Evolutionary conservation across 30 jellyfish, hydroid and myxozoan species (phyloP), one percentile per base, ranked within the genome.

Genomic region (Aurelia sp.): DNA sequence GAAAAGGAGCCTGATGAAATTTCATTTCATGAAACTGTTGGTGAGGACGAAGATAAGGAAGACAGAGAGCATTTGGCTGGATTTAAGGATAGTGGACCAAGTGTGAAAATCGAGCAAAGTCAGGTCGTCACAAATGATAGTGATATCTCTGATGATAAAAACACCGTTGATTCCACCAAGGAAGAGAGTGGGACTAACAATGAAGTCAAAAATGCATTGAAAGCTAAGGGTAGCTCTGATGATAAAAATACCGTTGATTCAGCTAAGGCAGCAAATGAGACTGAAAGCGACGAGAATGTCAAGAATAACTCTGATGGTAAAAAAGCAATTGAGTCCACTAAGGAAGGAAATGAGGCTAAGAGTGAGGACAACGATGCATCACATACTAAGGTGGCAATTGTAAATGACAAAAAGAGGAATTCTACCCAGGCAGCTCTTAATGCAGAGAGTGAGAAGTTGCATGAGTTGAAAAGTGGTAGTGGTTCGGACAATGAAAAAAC

Each of bases 1-100:
- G 89, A 62, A 15, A 63, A 78, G 37, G 44, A 73, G 27, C 89
- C 89, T 3, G 89, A 78, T 41, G 89, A 78, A 52, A 52, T 78
- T 3, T 5, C 60, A 22, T 60, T 78, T 23, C 89, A 78, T 3
- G 89, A 78, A 61, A 78, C 11, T 47, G 55, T 21, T 4, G 89
- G 58, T 3, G 77, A 21, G 15, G 52, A 17, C 4, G 77, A 66
- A 66, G 52, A 31, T 6, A 66, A 66, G 77, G 52, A 31, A 31
- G 52, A 21, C 12, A 66, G 22, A 19, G 77, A 31, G 12, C 51
- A 19, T 44, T 5, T 44, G 55, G 55, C 10, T 44, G 55, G 55
- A 13, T 44, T 44, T 44, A 44, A 44, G 55, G 55, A 51, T 18
- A 18, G 74, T 44, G 35, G 30, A 44, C 20, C 83, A 72, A 33